Conservation (phyloP, 2,797 vertebrate species). For the Loris lydekkerianus region DNA sequence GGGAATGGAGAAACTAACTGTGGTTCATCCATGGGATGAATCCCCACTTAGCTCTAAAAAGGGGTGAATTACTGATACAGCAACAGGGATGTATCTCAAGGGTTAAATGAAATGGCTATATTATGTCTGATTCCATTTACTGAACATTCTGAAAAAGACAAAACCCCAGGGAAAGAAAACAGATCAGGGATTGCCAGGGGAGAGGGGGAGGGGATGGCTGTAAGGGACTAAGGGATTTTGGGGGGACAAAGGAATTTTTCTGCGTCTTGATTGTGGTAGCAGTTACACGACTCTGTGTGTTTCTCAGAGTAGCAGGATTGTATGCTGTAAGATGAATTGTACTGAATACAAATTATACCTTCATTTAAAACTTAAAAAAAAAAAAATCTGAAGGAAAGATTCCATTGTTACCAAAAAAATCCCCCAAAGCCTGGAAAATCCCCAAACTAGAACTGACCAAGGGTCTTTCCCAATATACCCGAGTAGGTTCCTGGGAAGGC, state of each 20-base stretch:
- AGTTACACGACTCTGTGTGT: not conserved
- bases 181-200: not conserved
- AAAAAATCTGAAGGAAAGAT: not conserved
- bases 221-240: fast-evolving
- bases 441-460: not conserved
- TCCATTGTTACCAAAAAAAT: constrained; percentile 38
- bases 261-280: not conserved
- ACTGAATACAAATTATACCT: constrained; percentile 42
- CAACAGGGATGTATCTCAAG: fast-evolving
- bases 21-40: no score
- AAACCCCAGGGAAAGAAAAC: not conserved
- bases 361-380: constrained; percentile 38
- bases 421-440: not conserved
- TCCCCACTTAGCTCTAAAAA: not conserved
- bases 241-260: fast-evolving
- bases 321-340: not conserved
- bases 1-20: no score
- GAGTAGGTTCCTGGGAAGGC: not conserved
- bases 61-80: fast-evolving
- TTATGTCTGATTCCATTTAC: not conserved
- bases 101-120: not conserved
- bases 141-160: not conserved
- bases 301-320: not conserved
- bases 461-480: not conserved
- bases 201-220: no score